A percentile compares a stretch with the other conserved stretches of the same genome.
These are phyloP conservation scores for Tetrao urogallus DNA, from an alignment of 2,113 vertebrate species.

Conservation along the genomic window DNA sequence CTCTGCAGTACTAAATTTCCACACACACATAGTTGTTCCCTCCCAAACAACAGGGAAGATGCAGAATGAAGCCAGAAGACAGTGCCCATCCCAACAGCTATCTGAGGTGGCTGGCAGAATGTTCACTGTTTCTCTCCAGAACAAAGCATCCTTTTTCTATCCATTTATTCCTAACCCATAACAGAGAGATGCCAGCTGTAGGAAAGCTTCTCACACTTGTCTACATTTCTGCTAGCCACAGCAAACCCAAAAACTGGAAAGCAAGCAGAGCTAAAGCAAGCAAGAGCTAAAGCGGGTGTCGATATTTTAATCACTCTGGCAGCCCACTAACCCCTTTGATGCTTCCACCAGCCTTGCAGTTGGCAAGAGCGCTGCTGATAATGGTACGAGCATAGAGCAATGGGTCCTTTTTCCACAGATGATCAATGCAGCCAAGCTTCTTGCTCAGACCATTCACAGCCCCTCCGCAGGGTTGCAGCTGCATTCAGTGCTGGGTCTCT, in stretches of 20 bases:
- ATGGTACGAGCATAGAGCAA: rapidly evolving
- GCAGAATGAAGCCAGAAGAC: background rate
- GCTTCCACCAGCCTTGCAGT: background rate
- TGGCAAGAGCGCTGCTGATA: background rate
- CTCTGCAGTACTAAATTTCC: background rate
- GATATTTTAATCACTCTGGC: background rate
- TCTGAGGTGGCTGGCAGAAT: rapidly evolving
- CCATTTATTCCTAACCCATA: background rate
- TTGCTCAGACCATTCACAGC: background rate
- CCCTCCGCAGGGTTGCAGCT: background rate
- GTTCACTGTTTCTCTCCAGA: background rate
- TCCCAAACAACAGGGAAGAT: background rate
- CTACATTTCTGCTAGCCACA: slow-evolving; percentile 9
- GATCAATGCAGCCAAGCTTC: background rate
- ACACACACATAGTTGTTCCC: background rate
- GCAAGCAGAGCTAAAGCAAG: background rate
- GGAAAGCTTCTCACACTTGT: background rate
- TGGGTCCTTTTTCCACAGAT: background rate
- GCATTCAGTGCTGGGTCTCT: background rate
- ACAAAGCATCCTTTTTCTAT: background rate
- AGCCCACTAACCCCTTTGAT: background rate
- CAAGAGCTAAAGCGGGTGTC: background rate
- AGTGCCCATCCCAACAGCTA: background rate
- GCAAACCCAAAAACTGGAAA: background rate
- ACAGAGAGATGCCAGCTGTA: background rate